A percentile compares a stretch with the other conserved stretches of the same genome.
Evolutionary conservation across 2,797 vertebrate species (phyloP).

Genomic region (Garrulus glandarius): DNA sequence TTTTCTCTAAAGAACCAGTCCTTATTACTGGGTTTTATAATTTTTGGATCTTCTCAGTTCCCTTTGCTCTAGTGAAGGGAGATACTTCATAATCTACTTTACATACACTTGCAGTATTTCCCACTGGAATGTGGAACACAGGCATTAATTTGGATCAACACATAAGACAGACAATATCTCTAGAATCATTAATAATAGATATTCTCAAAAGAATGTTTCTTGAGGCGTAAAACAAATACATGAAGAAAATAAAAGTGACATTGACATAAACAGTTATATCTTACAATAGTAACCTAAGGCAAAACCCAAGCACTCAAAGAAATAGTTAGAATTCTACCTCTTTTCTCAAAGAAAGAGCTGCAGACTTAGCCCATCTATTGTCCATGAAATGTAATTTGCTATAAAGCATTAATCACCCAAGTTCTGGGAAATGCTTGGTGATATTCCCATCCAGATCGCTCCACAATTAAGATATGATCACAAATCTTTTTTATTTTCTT

Average conservation of each 20-base stretch:
- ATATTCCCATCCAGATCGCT: background rate
- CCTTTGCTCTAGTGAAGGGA: background rate
- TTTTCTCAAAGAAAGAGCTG: background rate
- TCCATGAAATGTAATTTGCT: background rate
- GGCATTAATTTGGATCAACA: slow-evolving; percentile 8
- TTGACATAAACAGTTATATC: slow-evolving; percentile 29
- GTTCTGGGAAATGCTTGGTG: background rate
- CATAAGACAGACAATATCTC: background rate
- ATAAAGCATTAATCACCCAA: background rate
- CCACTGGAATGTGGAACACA: background rate
- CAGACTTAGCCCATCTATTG: background rate
- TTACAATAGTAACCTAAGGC: slow-evolving; percentile 23
- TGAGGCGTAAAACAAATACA: background rate
- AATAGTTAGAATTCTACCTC: background rate
- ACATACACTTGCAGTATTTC: background rate
- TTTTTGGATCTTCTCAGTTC: background rate
- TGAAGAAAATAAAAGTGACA: slow-evolving; percentile 17
- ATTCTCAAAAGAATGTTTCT: background rate
- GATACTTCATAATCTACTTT: background rate
- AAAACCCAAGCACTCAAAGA: background rate
- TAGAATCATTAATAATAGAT: slow-evolving; percentile 14
- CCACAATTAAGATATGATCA: background rate
- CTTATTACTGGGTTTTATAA: background rate
- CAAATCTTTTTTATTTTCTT: background rate
- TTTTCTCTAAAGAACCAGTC: background rate